A percentile compares a stretch with the other conserved stretches of the same genome.
These are phyloP conservation scores for Decapterus maruadsi DNA, from an alignment of 2,797 vertebrate genomes.

Conservation along the genomic window DNA sequence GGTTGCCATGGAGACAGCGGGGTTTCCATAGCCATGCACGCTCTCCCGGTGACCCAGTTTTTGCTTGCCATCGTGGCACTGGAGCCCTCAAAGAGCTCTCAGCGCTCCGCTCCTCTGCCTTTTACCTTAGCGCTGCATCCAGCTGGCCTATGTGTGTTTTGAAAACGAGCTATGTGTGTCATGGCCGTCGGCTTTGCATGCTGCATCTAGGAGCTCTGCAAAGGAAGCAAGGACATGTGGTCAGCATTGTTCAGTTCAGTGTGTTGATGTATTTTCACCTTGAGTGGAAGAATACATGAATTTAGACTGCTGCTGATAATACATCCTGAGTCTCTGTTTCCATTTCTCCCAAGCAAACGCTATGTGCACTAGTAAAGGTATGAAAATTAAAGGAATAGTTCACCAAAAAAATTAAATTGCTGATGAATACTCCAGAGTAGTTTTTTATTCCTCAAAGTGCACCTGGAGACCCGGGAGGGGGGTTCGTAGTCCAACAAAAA, in stretches of 20 bases:
- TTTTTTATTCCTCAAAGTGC: too few relatives aligned
- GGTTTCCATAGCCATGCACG: slow-evolving; percentile 64
- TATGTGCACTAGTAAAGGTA: background rate
- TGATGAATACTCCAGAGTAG: too few relatives aligned
- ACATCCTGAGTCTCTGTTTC: background rate
- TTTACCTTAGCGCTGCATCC: slow-evolving; percentile 60
- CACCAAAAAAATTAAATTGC: too few relatives aligned
- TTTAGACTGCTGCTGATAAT: slow-evolving; percentile 19
- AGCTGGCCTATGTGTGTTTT: slow-evolving; percentile 63
- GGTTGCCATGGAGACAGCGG: slow-evolving; percentile 74
- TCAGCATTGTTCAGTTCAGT: slow-evolving; percentile 13
- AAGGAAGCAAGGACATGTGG: slow-evolving; percentile 40
- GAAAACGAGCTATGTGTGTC: slow-evolving; percentile 38
- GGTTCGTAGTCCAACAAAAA: too few relatives aligned
- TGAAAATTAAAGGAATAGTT: background rate
- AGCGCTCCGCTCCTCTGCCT: slow-evolving; percentile 52
- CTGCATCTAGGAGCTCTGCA: slow-evolving; percentile 11
- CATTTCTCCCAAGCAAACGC: background rate
- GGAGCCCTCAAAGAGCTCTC: slow-evolving; percentile 66
- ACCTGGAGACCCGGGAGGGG: too few relatives aligned
- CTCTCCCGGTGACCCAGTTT: slow-evolving; percentile 79
- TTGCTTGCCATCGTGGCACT: slow-evolving; percentile 46
- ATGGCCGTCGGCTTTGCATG: background rate
- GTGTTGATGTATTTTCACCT: slow-evolving; percentile 41
- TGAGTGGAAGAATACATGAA: slow-evolving; percentile 24